Percentiles rank a stretch among this genome's conserved stretches.
Conservation (phyloP, 1,140 invertebrate species). For the Portunus trituberculatus region DNA sequence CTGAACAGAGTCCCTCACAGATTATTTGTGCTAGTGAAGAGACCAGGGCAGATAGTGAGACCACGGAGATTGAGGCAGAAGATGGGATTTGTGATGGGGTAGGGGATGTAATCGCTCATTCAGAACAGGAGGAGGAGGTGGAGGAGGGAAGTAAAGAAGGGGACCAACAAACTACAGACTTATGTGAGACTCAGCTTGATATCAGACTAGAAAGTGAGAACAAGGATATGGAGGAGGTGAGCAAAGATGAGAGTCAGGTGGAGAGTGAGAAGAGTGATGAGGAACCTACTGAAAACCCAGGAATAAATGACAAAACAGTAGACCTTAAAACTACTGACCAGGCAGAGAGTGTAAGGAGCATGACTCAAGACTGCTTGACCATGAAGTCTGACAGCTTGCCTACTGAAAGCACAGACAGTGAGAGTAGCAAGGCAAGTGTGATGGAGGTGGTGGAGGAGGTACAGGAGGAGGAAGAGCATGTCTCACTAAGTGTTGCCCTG, state of each 20-base stretch:
- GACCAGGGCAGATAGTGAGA: neutral
- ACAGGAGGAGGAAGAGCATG: conserved; percentile 58
- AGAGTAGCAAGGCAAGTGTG: neutral
- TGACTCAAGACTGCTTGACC: neutral
- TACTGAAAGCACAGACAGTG: neutral
- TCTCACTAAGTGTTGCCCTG: conserved; percentile 67
- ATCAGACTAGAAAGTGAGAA: neutral
- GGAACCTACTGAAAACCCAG: too few relatives aligned
- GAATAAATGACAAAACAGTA: neutral
- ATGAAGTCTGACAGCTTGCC: neutral
- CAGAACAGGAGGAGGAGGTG: neutral
- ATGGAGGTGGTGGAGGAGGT: neutral
- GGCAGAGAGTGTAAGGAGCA: neutral
- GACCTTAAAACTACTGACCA: neutral
- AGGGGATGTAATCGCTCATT: neutral
- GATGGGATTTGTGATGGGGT: neutral
- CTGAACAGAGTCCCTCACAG: neutral
- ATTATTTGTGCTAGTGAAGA: neutral
- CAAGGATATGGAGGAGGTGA: neutral
- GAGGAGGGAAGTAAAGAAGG: neutral
- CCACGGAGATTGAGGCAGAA: neutral
- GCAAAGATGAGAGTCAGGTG: neutral
- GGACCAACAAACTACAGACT: neutral
- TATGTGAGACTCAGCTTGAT: neutral
- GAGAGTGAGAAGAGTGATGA: neutral